Evolutionary conservation across 2,888 invertebrate species (phyloP).

Genomic region (Eudemis profundana): DNA sequence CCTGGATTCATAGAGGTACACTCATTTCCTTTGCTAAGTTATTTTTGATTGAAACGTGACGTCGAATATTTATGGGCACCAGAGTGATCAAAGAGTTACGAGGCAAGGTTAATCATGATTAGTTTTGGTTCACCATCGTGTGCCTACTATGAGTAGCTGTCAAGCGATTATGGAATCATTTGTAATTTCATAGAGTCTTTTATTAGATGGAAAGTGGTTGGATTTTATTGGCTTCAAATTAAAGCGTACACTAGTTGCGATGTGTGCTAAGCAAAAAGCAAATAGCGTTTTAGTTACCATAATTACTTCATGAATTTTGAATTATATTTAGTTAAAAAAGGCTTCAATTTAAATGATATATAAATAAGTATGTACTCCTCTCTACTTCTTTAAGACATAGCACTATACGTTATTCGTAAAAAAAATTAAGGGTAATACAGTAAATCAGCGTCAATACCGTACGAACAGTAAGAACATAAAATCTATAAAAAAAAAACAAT

Average conservation of each 20-base stretch:
- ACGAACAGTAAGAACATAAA: too few relatives aligned
- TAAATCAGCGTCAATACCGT: too few relatives aligned
- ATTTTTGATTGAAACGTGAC: conserved; percentile 37
- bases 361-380: too few relatives aligned
- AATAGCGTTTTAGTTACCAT: background rate
- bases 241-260: conserved; percentile 44
- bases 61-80: conserved; percentile 33
- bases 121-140: conserved; percentile 39
- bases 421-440: too few relatives aligned
- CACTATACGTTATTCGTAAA: too few relatives aligned
- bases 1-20: background rate
- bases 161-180: conserved; percentile 43
- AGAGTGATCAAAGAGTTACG: conserved; percentile 38
- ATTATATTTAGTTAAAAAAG: too few relatives aligned
- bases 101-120: conserved; percentile 43
- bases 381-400: too few relatives aligned
- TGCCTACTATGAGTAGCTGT: conserved; percentile 10
- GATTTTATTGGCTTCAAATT: conserved; percentile 44
- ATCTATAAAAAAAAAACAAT: too few relatives aligned
- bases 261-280: conserved; percentile 3
- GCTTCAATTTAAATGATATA: too few relatives aligned
- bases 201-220: conserved; percentile 41
- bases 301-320: background rate
- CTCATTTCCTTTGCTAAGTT: conserved; percentile 25
- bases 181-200: conserved; percentile 43